Evolutionary conservation across 2,113 vertebrate species (phyloP).

Genomic region (Chloropsis hardwickii): DNA sequence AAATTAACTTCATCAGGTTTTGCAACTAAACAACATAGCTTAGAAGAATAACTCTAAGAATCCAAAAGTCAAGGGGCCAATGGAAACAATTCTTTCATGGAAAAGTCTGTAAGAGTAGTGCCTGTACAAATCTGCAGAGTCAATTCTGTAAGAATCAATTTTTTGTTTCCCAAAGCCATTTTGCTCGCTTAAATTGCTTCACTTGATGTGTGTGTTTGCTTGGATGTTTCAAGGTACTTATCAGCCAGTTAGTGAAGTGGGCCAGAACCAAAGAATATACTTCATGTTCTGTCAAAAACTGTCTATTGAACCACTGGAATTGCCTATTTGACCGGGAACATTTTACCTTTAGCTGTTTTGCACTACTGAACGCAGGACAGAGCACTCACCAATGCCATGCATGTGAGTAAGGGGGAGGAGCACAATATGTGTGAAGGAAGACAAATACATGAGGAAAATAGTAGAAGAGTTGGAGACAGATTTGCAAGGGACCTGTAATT

Average conservation of each 20-base stretch:
- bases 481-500: neutral
- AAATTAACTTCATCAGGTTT: slow-evolving; percentile 8
- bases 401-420: neutral
- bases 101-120: neutral
- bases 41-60: neutral
- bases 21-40: neutral
- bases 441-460: neutral
- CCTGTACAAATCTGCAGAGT: neutral
- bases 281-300: neutral
- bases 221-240: neutral
- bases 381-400: neutral
- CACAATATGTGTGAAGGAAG: neutral
- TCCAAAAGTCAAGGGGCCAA: neutral
- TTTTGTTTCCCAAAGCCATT: neutral
- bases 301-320: neutral
- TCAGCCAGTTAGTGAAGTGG: neutral
- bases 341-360: neutral
- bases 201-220: neutral
- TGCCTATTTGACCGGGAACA: neutral
- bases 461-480: neutral
- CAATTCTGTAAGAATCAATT: neutral
- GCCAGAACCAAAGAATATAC: neutral
- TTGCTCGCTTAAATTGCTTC: neutral
- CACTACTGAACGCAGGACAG: neutral
- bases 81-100: neutral